phyloP scores from a whole-genome alignment of 2,888 invertebrate species.

The Pseudanteris insignis region DNA sequence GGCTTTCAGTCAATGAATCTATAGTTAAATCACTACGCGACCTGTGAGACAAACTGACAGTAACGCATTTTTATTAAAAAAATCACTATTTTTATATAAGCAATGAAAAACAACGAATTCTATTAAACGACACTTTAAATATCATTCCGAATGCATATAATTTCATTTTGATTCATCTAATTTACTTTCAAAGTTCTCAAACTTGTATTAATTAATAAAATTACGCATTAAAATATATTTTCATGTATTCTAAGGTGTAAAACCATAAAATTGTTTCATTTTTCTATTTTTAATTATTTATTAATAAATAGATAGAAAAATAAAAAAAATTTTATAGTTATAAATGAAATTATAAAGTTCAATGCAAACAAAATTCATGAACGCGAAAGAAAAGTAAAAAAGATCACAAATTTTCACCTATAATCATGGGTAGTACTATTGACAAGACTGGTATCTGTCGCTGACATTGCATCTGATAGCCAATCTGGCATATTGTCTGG shows the following conservation, averaged over 20 bases:
- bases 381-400: too few relatives aligned
- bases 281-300: too few relatives aligned
- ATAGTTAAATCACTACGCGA: constrained; percentile 65
- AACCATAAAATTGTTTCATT: too few relatives aligned
- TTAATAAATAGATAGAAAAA: too few relatives aligned
- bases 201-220: too few relatives aligned
- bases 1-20: constrained; percentile 65
- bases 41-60: constrained; percentile 60
- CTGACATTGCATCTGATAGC: constrained; percentile 70
- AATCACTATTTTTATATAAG: too few relatives aligned
- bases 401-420: constrained; percentile 56
- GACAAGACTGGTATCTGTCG: constrained; percentile 66
- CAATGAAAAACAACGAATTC: background rate
- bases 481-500: constrained; percentile 68
- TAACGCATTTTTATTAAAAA: constrained; percentile 1
- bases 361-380: constrained; percentile 46
- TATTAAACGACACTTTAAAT: constrained; percentile 1
- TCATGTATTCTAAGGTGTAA: too few relatives aligned
- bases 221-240: too few relatives aligned
- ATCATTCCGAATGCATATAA: constrained; percentile 11
- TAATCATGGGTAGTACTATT: constrained; percentile 64
- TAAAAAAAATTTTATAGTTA: too few relatives aligned
- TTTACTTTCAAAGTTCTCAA: too few relatives aligned
- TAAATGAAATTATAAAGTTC: too few relatives aligned
- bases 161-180: too few relatives aligned